Conservation (phyloP, 1,140 invertebrate genomes). For the Belonocnema kinseyi region DNA sequence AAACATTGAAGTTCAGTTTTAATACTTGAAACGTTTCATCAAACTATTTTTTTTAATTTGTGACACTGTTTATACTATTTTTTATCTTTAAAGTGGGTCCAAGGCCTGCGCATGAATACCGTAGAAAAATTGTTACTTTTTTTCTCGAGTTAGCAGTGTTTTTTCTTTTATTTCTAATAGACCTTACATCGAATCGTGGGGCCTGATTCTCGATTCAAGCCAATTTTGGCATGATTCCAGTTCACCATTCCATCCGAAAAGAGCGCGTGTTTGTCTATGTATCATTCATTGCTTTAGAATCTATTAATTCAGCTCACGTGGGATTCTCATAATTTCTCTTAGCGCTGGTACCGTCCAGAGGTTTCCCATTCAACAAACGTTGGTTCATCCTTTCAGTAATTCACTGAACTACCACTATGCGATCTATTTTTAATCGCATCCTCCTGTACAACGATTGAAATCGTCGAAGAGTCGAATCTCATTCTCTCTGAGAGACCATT, state of each 20-base stretch:
- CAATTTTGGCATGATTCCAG: slow-evolving; percentile 30
- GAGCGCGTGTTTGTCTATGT: slow-evolving; percentile 22
- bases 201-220: slow-evolving; percentile 32
- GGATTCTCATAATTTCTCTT: slow-evolving; percentile 23
- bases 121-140: too few relatives aligned
- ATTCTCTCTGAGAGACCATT: slow-evolving; percentile 8
- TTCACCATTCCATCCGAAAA: not conserved
- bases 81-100: too few relatives aligned
- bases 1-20: too few relatives aligned
- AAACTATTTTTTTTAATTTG: too few relatives aligned
- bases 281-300: slow-evolving; percentile 28
- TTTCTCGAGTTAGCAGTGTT: too few relatives aligned
- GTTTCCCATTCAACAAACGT: not conserved
- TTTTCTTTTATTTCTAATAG: too few relatives aligned
- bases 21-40: too few relatives aligned
- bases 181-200: slow-evolving; percentile 2
- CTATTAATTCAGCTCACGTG: slow-evolving; percentile 1
- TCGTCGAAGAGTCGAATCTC: not conserved
- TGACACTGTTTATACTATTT: too few relatives aligned
- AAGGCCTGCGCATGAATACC: too few relatives aligned
- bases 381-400: slow-evolving; percentile 27
- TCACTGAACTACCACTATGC: not conserved
- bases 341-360: not conserved
- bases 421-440: slow-evolving; percentile 26
- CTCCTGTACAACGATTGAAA: slow-evolving; percentile 14